Evolutionary conservation across 2,113 vertebrate species (phyloP), one percentile per base, ranked within the genome.

Genomic region (Aix galericulata): DNA sequence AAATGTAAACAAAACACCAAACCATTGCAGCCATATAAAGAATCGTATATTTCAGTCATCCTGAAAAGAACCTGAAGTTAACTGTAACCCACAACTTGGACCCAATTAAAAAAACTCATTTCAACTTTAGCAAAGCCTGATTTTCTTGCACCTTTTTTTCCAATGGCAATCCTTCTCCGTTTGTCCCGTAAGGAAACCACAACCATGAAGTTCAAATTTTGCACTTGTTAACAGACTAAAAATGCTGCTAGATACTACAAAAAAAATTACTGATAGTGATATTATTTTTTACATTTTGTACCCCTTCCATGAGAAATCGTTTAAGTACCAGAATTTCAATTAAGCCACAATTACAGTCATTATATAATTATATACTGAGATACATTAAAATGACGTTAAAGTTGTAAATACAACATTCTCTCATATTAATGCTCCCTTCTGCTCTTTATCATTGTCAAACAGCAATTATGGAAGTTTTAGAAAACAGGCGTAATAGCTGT

Each of bases 241-340:
- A 75, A 31, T 17, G 4, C 13, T 58, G 9, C 23, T 34, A 89
- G 20, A 59, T 13, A 32, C 22, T 64, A 34, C 21, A 69, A 50
- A 52, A 31, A 69, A 25, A 3, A 0, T 0, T 38, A 48, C 48
- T 36, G 62, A 34, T 64, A 26, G 2, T 31, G 9, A 56, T 44
- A 7, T 7, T 1, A 52, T 22, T 84, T 68, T 17, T 63, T 31
- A 34, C 29, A 13, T 26, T 60, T 60, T 40, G 2, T 5, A 58
- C 18, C 5, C 36, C 11, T 48, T 68, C 9, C 40, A 8, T 67
- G 34, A 72, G 18, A 94, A 91, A 63, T 32, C 3, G 3, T 21
- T 74, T 68, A 66, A 64, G 75, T n/a, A 23, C 5, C 34, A 20
- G 83, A 36, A 60, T 48, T 75, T 71, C 64, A 69, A 62, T 63